phyloP scores from a whole-genome alignment of 92 coral and sea anemone species.

The Epizoanthus fatuus region DNA sequence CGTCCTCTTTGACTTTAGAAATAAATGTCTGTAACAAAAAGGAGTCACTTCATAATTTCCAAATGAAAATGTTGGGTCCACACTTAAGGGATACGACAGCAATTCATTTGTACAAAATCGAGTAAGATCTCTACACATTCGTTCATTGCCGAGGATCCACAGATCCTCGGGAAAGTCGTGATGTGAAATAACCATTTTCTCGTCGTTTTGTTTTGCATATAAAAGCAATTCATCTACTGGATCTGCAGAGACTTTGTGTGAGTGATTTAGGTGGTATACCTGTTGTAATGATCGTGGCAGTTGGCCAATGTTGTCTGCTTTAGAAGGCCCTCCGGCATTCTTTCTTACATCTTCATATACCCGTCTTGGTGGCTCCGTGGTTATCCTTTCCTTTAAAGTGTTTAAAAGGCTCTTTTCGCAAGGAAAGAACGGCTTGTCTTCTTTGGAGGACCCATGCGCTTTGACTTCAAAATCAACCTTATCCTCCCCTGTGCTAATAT shows the following conservation, averaged over 20 bases:
- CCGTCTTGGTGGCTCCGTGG: conserved; percentile 22
- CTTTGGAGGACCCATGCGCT: conserved; percentile 33
- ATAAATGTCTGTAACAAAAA: conserved; percentile 46
- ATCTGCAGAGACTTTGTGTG: conserved; percentile 20
- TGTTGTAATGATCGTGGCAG: conserved; percentile 32
- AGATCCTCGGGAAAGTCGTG: conserved; percentile 38
- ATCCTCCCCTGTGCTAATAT: conserved; percentile 43
- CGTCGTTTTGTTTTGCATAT: conserved; percentile 40
- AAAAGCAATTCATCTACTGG: conserved; percentile 24
- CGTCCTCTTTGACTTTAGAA: conserved; percentile 39
- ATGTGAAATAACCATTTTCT: conserved; percentile 30
- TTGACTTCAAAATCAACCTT: conserved; percentile 42
- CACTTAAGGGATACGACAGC: conserved; percentile 24
- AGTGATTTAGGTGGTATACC: conserved; percentile 16
- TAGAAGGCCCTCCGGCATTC: conserved; percentile 16
- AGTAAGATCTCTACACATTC: conserved; percentile 40
- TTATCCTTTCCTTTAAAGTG: conserved; percentile 18
- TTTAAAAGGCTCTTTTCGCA: conserved; percentile 18
- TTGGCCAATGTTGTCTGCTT: conserved; percentile 17
- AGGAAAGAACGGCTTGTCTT: conserved; percentile 41
- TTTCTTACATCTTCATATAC: conserved; percentile 33
- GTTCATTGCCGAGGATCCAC: conserved; percentile 3
- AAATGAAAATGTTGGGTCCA: conserved; percentile 43
- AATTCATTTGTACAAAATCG: conserved; percentile 43
- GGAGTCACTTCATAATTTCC: conserved; percentile 47